Evolutionary conservation across 2,113 vertebrate species (phyloP).

Genomic region (Chrysochloris asiatica): DNA sequence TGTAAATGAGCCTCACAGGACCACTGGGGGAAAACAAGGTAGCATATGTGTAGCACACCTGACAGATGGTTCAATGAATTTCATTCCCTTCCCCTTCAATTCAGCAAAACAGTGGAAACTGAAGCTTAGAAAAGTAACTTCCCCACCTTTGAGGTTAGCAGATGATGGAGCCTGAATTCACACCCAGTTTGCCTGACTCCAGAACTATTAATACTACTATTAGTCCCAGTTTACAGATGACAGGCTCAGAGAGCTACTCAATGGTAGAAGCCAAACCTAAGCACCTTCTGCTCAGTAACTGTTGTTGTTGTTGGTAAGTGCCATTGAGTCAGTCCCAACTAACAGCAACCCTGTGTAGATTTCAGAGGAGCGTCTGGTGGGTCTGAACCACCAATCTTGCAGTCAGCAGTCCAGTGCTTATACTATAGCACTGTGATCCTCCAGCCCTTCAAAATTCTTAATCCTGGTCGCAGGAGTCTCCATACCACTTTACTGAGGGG

Average conservation of each 20-base stretch:
- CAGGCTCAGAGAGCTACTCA: conserved; percentile 7
- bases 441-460: background rate
- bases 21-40: background rate
- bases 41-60: background rate
- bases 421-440: background rate
- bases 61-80: background rate
- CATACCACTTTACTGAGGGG: background rate
- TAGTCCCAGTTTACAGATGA: conserved; percentile 11
- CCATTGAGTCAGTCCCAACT: too few relatives aligned
- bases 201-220: background rate
- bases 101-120: background rate
- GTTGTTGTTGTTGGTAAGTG: too few relatives aligned
- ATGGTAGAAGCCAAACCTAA: background rate
- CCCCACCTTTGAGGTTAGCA: background rate
- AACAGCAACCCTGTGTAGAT: too few relatives aligned
- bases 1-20: background rate
- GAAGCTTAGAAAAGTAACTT: background rate
- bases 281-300: background rate
- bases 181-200: conserved; percentile 2
- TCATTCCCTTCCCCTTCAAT: background rate
- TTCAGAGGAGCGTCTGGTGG: too few relatives aligned
- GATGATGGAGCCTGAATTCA: background rate
- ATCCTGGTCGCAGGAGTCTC: background rate
- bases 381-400: background rate
- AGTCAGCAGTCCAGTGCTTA: background rate